Evolutionary conservation across 1,140 invertebrate genomes (phyloP).

Genomic region (Drosophila gunungcola): DNA sequence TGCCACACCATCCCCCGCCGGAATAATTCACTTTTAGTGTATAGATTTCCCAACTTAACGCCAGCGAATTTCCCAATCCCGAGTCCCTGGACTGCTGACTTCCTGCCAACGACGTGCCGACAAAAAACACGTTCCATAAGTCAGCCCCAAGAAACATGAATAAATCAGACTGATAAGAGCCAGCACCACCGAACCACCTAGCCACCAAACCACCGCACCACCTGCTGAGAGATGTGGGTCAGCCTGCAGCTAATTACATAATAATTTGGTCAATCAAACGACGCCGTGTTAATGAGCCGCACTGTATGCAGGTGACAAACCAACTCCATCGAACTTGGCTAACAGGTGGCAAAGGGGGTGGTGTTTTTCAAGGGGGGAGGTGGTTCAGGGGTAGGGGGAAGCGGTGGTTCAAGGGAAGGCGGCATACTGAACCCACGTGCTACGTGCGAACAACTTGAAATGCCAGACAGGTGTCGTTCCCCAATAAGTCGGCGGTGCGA

Average conservation of each 20-base stretch:
- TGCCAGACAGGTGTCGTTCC: slow-evolving; percentile 65
- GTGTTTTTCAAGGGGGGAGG: neutral
- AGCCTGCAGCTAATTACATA: slow-evolving; percentile 79
- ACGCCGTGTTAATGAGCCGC: slow-evolving; percentile 66
- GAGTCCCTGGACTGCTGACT: slow-evolving; percentile 34
- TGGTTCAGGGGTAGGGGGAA: slow-evolving; percentile 1
- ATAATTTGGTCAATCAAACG: slow-evolving; percentile 83
- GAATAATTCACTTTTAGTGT: slow-evolving; percentile 28
- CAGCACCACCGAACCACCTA: slow-evolving; percentile 9
- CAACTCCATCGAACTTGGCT: slow-evolving; percentile 35
- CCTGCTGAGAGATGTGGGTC: slow-evolving; percentile 64
- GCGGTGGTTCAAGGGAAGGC: slow-evolving; percentile 5
- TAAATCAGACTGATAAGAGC: slow-evolving; percentile 43
- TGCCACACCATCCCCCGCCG: slow-evolving; percentile 9
- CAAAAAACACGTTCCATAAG: slow-evolving; percentile 50
- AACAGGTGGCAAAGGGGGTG: neutral
- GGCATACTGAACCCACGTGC: slow-evolving; percentile 32
- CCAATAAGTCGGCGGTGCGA: slow-evolving; percentile 36
- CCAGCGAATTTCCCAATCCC: slow-evolving; percentile 29
- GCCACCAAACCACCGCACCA: slow-evolving; percentile 24
- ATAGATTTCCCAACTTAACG: slow-evolving; percentile 25
- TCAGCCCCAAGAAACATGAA: slow-evolving; percentile 41
- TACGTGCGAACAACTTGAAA: slow-evolving; percentile 60
- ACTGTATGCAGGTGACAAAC: slow-evolving; percentile 60
- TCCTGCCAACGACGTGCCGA: slow-evolving; percentile 51